Conservation (phyloP, 2,113 vertebrate genomes). For the Serinus canaria region DNA sequence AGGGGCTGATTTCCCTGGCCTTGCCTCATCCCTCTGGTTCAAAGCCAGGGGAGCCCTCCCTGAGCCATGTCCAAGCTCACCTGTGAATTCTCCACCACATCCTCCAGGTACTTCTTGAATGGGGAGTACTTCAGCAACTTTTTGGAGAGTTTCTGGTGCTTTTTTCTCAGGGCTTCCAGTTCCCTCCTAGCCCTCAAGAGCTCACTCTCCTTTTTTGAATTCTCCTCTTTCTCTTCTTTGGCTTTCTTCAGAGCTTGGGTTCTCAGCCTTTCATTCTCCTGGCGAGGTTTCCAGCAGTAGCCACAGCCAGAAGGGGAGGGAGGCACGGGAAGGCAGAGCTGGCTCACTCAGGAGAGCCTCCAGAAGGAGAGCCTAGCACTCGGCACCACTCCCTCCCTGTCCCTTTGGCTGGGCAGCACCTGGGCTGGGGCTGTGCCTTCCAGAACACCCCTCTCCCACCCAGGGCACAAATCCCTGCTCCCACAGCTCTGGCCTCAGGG, state of each 20-base stretch:
- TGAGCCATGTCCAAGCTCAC: background rate
- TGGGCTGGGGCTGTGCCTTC: background rate
- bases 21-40: background rate
- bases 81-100: slow-evolving; percentile 72
- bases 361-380: background rate
- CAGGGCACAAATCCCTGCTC: background rate
- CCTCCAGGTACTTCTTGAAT: slow-evolving; percentile 77
- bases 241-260: slow-evolving; percentile 70
- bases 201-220: slow-evolving; percentile 53
- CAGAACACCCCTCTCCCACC: background rate
- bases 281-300: background rate
- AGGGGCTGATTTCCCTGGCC: background rate
- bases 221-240: slow-evolving; percentile 47
- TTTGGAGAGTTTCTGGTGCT: slow-evolving; percentile 53
- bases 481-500: background rate
- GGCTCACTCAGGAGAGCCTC: background rate
- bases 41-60: background rate
- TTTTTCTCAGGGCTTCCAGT: slow-evolving; percentile 26
- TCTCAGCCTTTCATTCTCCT: slow-evolving; percentile 74
- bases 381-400: too few species aligned
- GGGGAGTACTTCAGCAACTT: slow-evolving; percentile 63
- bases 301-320: background rate
- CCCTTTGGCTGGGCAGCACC: background rate
- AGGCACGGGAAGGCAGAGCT: background rate
- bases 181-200: slow-evolving; percentile 58